Percentiles rank a stretch among this genome's conserved stretches.
Evolutionary conservation across 2,888 invertebrate genomes (phyloP).

Genomic region (Cerastis leucographa): DNA sequence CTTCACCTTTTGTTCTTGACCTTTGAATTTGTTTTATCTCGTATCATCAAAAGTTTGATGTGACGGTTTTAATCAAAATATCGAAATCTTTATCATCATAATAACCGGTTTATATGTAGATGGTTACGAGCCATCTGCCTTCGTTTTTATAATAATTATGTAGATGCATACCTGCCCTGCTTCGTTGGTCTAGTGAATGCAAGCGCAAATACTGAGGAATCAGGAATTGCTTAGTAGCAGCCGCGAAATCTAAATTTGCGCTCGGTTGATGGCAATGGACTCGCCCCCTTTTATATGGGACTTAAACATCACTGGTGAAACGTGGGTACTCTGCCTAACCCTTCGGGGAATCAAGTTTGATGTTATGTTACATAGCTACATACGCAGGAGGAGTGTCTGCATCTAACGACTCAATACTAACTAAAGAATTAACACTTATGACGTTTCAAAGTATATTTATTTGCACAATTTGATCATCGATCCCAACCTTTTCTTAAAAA

Average conservation of each 20-base stretch:
- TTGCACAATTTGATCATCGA: constrained; percentile 17
- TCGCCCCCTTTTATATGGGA: background rate
- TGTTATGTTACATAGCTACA: background rate
- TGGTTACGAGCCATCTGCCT: background rate
- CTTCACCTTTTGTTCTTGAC: constrained; percentile 44
- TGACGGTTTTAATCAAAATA: constrained; percentile 27
- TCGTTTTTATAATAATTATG: background rate
- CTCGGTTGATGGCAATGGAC: background rate
- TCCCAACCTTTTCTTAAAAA: constrained; percentile 13
- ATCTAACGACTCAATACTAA: background rate
- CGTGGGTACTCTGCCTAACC: background rate
- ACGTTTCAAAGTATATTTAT: constrained; percentile 5
- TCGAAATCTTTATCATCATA: background rate
- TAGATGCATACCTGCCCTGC: background rate
- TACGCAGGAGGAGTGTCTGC: constrained; percentile 3
- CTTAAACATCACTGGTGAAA: background rate
- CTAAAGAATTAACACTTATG: constrained; percentile 6
- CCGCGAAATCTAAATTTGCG: background rate
- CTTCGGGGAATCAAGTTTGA: background rate
- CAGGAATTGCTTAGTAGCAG: background rate
- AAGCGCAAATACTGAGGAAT: background rate
- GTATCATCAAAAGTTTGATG: constrained; percentile 17
- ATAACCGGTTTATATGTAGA: background rate
- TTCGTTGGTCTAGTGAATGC: background rate
- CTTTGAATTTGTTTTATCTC: constrained; percentile 15